A percentile compares a stretch with the other conserved stretches of the same genome.
These are phyloP conservation scores for Sinentomon sp. DNA, from an alignment of 2,888 invertebrate genomes.

Conservation along the genomic window DNA sequence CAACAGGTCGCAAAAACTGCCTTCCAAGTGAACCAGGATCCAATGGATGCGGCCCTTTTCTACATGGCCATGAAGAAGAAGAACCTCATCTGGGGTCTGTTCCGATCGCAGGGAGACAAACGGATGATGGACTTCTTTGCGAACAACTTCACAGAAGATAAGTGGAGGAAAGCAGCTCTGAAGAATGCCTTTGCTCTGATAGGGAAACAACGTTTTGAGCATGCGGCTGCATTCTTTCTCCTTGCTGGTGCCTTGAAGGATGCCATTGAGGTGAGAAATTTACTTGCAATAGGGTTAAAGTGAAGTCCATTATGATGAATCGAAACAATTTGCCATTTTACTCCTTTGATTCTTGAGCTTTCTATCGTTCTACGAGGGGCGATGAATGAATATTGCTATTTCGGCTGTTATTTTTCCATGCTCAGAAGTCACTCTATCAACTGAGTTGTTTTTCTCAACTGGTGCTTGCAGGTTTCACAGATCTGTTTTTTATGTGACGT, in stretches of 20 bases:
- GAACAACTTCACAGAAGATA: constrained; percentile 71
- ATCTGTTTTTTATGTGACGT: no score
- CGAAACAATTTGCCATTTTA: no score
- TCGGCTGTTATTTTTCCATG: no score
- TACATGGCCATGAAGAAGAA: constrained; percentile 97
- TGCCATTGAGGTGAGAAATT: constrained; percentile 72
- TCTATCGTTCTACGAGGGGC: constrained; percentile 1
- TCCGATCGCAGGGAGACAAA: constrained; percentile 56
- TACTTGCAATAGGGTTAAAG: no score
- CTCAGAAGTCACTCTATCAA: no score
- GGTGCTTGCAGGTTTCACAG: no score
- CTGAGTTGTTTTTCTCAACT: no score
- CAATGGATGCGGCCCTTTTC: constrained; percentile 86
- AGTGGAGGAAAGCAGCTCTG: constrained; percentile 88
- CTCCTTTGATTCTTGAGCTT: no score
- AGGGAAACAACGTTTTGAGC: constrained; percentile 82
- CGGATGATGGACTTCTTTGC: constrained; percentile 86
- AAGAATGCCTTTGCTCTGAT: constrained; percentile 94
- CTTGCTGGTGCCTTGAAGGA: constrained; percentile 79
- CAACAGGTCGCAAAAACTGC: constrained; percentile 64
- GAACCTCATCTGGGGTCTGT: constrained; percentile 81
- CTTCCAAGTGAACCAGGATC: constrained; percentile 72
- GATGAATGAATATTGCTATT: no score
- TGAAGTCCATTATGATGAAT: no score
- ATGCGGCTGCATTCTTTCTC: constrained; percentile 94